phyloP scores from a whole-genome alignment of 2,113 vertebrate species.

The Haliaeetus leucogaster region DNA sequence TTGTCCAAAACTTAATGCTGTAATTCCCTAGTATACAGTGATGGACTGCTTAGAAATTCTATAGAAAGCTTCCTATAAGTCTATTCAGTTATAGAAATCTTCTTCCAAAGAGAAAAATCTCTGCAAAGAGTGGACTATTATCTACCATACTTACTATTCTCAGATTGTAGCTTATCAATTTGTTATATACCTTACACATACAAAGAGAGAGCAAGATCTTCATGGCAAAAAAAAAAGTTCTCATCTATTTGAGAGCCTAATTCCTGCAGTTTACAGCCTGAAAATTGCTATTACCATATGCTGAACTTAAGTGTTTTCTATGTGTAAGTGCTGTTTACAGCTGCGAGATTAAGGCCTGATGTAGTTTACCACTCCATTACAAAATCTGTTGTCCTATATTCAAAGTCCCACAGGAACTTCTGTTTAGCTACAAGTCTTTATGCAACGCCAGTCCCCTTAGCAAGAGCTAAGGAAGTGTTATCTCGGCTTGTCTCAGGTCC shows the following conservation, averaged over 20 bases:
- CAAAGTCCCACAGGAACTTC: not conserved
- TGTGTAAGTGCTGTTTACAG: not conserved
- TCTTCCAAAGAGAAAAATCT: not conserved
- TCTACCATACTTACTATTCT: not conserved
- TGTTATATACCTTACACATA: not conserved
- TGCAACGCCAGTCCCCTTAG: too few species aligned
- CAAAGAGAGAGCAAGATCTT: not conserved
- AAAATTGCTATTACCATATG: not conserved
- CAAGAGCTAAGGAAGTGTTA: not conserved
- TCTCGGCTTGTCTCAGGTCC: not conserved
- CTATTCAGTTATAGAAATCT: not conserved
- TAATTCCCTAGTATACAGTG: not conserved
- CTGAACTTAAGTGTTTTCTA: not conserved
- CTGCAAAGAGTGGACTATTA: not conserved
- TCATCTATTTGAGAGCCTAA: not conserved
- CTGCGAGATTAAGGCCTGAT: not conserved
- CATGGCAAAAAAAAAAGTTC: not conserved
- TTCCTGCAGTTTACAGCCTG: not conserved
- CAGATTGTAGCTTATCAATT: conserved; percentile 2
- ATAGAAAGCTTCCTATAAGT: not conserved
- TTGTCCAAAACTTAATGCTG: not conserved
- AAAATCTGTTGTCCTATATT: not conserved
- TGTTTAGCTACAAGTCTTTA: not conserved
- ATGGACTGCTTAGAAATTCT: not conserved
- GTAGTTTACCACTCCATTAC: not conserved